Evolutionary conservation across 2,888 invertebrate species (phyloP).

Genomic region (Fissipunctia ypsillon): DNA sequence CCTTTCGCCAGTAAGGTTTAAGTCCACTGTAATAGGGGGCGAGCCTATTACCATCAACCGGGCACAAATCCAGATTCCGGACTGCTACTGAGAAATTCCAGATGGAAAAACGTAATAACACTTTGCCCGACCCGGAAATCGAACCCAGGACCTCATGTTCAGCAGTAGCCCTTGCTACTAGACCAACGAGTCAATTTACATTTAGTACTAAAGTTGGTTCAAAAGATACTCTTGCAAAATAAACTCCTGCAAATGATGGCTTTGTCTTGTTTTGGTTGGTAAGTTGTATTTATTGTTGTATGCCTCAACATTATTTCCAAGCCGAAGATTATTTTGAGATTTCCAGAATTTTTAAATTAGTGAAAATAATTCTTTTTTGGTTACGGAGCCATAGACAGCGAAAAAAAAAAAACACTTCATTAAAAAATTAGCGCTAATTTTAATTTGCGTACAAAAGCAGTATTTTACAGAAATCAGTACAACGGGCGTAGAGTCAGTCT

Average conservation of each 20-base stretch:
- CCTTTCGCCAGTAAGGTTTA: too few species aligned
- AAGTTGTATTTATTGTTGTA: neutral
- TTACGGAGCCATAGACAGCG: neutral
- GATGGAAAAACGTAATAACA: too few species aligned
- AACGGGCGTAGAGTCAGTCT: conserved; percentile 51
- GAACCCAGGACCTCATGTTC: too few species aligned
- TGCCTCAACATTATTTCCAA: neutral
- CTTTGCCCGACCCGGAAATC: too few species aligned
- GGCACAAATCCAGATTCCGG: too few species aligned
- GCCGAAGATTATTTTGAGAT: neutral
- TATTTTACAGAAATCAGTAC: conserved; percentile 39
- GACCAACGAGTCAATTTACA: neutral
- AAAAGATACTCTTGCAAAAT: neutral
- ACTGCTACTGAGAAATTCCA: too few species aligned
- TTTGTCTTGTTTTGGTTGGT: neutral
- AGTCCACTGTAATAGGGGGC: too few species aligned
- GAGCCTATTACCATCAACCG: too few species aligned
- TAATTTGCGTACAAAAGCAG: conserved; percentile 52
- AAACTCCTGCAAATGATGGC: neutral
- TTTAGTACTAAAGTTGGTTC: neutral
- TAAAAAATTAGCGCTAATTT: conserved; percentile 61
- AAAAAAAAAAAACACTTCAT: conserved; percentile 4
- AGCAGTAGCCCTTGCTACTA: too few species aligned
- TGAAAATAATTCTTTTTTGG: neutral
- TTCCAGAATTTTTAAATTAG: neutral